These are phyloP conservation scores for Menura novaehollandiae DNA, from an alignment of 2,113 vertebrate genomes.

Conservation along the genomic window DNA sequence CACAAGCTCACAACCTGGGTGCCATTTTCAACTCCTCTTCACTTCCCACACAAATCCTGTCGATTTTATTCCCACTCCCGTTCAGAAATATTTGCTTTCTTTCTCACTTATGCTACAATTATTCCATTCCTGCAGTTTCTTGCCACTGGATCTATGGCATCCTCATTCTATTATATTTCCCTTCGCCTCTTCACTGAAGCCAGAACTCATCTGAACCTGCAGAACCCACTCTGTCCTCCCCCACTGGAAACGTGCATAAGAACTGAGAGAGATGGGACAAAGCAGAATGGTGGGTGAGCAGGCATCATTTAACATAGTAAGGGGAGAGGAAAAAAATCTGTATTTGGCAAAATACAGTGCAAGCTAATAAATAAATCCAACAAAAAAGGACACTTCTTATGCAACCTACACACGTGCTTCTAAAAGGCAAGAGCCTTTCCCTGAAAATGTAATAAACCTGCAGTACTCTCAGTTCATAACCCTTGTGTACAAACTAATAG, in stretches of 20 bases:
- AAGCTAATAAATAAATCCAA: not conserved
- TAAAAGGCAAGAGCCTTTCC: not conserved
- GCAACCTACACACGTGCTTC: not conserved
- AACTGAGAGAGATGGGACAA: not conserved
- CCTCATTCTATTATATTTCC: not conserved
- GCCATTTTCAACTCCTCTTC: constrained; percentile 44
- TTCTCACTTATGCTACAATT: not conserved
- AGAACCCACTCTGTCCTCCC: not conserved
- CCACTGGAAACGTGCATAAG: not conserved
- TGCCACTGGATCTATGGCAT: not conserved
- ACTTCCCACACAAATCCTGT: constrained; percentile 54
- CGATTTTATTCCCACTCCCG: not conserved
- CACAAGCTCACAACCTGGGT: constrained; percentile 50
- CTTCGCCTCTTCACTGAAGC: not conserved
- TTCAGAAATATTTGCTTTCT: constrained; percentile 24
- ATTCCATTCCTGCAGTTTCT: not conserved
- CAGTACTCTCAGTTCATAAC: not conserved
- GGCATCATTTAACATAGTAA: not conserved
- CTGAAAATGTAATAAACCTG: not conserved
- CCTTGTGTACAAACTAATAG: constrained; percentile 19
- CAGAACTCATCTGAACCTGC: not conserved
- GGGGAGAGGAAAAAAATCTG: not conserved
- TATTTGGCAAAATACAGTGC: not conserved
- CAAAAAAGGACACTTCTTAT: not conserved
- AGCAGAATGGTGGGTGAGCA: not conserved